Evolutionary conservation across 2,888 invertebrate genomes (phyloP).

Genomic region (Sepiola atlantica): DNA sequence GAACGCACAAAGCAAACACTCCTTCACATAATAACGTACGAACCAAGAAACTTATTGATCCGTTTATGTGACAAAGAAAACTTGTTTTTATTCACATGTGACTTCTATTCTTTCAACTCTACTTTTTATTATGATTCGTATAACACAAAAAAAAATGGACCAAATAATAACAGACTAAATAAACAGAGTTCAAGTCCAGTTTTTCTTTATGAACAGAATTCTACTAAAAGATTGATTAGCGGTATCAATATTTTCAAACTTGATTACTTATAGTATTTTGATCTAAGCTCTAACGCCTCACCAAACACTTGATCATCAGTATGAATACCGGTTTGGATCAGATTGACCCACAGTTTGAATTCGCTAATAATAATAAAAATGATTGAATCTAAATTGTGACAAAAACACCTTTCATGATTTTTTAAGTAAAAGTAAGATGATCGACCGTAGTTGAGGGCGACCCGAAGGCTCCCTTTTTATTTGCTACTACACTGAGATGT

Average conservation of each 20-base stretch:
- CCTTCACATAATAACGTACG: not conserved
- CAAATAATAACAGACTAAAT: not conserved
- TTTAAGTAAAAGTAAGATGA: no score
- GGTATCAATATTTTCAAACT: not conserved
- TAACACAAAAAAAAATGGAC: not conserved
- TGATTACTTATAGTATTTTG: not conserved
- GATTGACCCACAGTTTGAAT: no score
- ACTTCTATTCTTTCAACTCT: not conserved
- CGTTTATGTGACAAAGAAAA: not conserved
- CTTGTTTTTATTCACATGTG: not conserved
- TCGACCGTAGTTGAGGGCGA: no score
- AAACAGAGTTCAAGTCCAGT: not conserved
- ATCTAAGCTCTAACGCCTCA: not conserved
- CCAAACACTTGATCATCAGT: not conserved
- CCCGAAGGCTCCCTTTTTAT: no score
- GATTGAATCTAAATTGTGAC: no score
- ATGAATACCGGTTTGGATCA: no score
- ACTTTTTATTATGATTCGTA: not conserved
- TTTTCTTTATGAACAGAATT: not conserved
- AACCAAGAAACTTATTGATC: not conserved
- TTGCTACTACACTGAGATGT: no score
- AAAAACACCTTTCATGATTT: no score
- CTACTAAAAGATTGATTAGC: not conserved
- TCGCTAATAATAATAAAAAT: no score
- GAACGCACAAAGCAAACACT: not conserved